Evolutionary conservation across 1,140 invertebrate species (phyloP), one percentile per base, ranked within the genome.

Genomic region (Himalopsyche phryganea): DNA sequence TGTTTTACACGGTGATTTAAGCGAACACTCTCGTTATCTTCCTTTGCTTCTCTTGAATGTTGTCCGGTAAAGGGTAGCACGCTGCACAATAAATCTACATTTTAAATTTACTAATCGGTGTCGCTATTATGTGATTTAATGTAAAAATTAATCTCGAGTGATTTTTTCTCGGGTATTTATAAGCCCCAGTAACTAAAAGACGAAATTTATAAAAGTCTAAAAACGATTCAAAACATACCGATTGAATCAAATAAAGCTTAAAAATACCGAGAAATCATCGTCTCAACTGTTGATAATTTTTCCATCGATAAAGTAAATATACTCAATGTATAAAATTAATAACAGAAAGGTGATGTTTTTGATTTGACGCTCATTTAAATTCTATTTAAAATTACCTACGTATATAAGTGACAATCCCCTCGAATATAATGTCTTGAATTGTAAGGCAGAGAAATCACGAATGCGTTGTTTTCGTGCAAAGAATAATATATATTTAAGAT

Each of bases 341-440:
- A 28, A 28, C 23, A 9, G 23, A 28, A 28, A 28, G 23, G 23
- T 28, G 23, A 28, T 28, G 23, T 28, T 28, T 28, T 28, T 28
- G 23, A 28, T 28, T 28, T 28, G 23, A 28, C 3, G 23, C 23
- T 28, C 23, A 28, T 28, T 28, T 40, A 19, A 10, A 45, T 15
- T 45, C 18, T 15, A 17, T 14, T 17, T n/a, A 23, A 54, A 19
- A 54, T 42, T 54, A 54, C 35, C 44, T 46, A 47, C 48, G 58
- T 60, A 51, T 28, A 28, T 56, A 56, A 55, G 58, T 55, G 58
- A 60, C 58, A 60, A 60, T 60, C 58, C 36, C 55, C 55, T 44
- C 51, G 40, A 60, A 55, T 52, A 23, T 46, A 15, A 10, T 45
- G 50, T 42, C 32, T 53, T 42, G 19, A 52, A 38, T 52, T 41